Conservation (phyloP, 2,888 invertebrate species). For the Resseliella maxima region DNA sequence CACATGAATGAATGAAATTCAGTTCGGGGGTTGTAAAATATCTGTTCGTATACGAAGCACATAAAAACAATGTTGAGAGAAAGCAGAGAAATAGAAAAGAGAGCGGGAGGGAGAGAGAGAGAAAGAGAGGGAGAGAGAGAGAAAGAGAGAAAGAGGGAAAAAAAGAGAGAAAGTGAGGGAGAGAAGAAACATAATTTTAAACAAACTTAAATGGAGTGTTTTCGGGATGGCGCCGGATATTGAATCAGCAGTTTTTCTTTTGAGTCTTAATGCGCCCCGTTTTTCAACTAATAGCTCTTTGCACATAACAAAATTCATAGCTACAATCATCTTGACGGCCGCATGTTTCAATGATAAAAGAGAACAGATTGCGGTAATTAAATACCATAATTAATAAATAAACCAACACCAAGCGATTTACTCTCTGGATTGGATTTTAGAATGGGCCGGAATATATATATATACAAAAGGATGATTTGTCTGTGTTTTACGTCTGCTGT, state of each 20-base stretch:
- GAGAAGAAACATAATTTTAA: constrained; percentile 27
- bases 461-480: background rate
- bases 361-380: constrained; percentile 49
- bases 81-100: background rate
- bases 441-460: background rate
- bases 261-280: background rate
- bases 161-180: constrained; percentile 22
- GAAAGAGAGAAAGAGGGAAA: background rate
- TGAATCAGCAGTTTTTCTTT: constrained; percentile 56
- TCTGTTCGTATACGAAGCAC: background rate
- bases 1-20: background rate
- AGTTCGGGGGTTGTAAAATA: constrained; percentile 33
- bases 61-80: background rate
- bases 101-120: no score
- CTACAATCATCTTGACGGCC: background rate
- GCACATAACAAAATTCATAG: background rate
- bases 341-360: background rate
- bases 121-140: background rate
- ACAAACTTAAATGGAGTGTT: constrained; percentile 47
- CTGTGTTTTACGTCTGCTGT: background rate
- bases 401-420: constrained; percentile 26
- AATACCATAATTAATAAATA: constrained; percentile 53
- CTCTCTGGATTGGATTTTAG: background rate
- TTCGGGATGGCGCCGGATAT: constrained; percentile 56
- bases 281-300: background rate